These are phyloP conservation scores for Eurytemora carolleeae DNA, from an alignment of 1,140 invertebrate species.

Conservation along the genomic window DNA sequence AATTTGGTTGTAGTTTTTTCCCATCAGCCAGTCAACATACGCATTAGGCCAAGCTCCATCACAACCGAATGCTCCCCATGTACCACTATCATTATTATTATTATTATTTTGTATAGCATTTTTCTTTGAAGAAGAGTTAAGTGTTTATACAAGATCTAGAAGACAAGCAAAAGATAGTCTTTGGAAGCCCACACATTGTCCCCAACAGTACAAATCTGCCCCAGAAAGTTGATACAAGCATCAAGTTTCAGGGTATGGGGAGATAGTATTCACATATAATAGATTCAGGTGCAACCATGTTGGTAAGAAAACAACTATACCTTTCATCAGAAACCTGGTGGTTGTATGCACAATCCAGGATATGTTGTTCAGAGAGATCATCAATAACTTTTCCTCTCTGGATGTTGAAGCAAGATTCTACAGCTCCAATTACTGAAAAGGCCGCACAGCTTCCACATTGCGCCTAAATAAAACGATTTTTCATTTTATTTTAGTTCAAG, in stretches of 20 bases:
- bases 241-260: too few relatives aligned
- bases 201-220: too few relatives aligned
- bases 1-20: background rate
- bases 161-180: background rate
- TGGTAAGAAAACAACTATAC: background rate
- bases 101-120: background rate
- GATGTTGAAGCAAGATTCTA: background rate
- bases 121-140: background rate
- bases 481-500: too few relatives aligned
- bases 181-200: background rate
- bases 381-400: background rate
- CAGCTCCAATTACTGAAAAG: background rate
- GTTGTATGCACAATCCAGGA: slow-evolving; percentile 8
- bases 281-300: too few relatives aligned
- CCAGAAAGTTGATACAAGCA: too few relatives aligned
- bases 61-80: background rate
- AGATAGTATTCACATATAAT: too few relatives aligned
- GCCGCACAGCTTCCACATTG: slow-evolving; percentile 3
- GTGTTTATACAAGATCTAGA: background rate
- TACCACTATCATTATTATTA: background rate
- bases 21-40: background rate
- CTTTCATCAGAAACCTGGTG: background rate
- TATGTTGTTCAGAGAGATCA: slow-evolving; percentile 3
- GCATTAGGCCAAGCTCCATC: background rate
- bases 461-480: too few relatives aligned